A percentile compares a stretch with the other conserved stretches of the same genome.
phyloP scores from a whole-genome alignment of 2,797 vertebrate genomes.

The Gambusia yucatana region DNA sequence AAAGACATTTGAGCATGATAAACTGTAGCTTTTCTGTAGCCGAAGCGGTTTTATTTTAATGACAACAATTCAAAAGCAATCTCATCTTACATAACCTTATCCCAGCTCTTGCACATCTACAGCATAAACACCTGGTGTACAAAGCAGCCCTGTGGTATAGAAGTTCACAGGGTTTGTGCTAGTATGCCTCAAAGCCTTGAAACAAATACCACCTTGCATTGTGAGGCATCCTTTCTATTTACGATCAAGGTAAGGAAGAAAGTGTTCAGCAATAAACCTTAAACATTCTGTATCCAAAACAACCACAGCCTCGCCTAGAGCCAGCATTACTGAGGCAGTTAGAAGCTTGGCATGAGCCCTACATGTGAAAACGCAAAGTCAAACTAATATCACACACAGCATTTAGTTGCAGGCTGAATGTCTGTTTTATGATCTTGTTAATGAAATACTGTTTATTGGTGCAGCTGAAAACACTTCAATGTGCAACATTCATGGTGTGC shows the following conservation, averaged over 20 bases:
- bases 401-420: constrained; percentile 10
- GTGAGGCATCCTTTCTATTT: constrained; percentile 2
- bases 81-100: neutral
- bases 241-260: neutral
- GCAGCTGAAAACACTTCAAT: constrained; percentile 12
- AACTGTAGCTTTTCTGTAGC: neutral
- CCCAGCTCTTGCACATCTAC: neutral
- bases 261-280: neutral
- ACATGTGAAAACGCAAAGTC: constrained; percentile 4
- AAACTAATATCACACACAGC: constrained; percentile 1
- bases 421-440: neutral
- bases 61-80: neutral
- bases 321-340: neutral
- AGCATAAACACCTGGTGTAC: neutral
- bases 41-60: neutral
- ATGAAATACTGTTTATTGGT: constrained; percentile 12
- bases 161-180: neutral
- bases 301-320: neutral
- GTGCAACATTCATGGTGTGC: constrained; percentile 5
- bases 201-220: neutral
- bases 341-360: neutral
- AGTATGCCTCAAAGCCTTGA: neutral
- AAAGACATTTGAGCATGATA: neutral
- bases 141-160: neutral
- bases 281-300: constrained; percentile 2